Conservation (phyloP, 2,797 vertebrate genomes). For the Sitta carolinensis region DNA sequence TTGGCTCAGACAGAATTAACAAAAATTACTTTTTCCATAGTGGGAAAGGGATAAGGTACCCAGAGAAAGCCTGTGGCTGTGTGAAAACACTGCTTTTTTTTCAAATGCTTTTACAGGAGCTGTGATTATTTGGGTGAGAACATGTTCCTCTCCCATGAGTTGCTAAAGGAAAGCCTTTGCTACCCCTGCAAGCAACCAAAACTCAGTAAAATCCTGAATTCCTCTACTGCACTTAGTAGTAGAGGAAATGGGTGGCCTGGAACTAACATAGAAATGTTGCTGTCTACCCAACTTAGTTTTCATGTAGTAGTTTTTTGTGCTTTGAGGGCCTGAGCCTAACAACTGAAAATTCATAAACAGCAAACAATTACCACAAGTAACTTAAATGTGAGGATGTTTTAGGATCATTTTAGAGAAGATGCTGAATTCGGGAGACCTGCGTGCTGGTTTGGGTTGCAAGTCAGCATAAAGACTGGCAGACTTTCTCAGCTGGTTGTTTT, state of each 20-base stretch:
- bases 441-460: not conserved
- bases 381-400: not conserved
- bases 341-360: not conserved
- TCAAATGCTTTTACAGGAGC: not conserved
- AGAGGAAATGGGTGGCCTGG: not conserved
- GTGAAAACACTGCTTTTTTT: not conserved
- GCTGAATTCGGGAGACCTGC: not conserved
- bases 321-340: not conserved
- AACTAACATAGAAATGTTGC: not conserved
- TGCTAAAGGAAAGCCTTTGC: not conserved
- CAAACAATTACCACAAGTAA: not conserved
- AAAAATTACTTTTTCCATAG: not conserved
- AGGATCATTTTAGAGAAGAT: not conserved
- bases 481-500: not conserved
- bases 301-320: not conserved
- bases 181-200: not conserved
- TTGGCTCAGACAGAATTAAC: not conserved
- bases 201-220: not conserved
- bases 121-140: not conserved
- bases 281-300: not conserved
- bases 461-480: not conserved
- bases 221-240: not conserved
- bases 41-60: not conserved
- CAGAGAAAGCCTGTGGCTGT: not conserved
- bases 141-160: fast-evolving